These are phyloP conservation scores for Macrosoma leucophasiata DNA, from an alignment of 2,888 invertebrate species.

Conservation along the genomic window DNA sequence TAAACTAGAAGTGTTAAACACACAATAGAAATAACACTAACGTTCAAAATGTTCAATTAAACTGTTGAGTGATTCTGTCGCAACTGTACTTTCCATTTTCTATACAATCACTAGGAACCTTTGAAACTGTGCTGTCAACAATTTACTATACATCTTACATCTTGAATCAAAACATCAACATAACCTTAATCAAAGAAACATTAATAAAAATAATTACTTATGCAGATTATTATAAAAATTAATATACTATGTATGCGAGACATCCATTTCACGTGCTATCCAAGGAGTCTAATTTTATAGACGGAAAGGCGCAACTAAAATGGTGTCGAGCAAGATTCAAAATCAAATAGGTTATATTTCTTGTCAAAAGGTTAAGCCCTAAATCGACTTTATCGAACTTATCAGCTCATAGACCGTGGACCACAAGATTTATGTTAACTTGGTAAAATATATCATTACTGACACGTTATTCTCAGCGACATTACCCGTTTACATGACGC, in stretches of 20 bases:
- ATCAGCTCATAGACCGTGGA: too few relatives aligned
- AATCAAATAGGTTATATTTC: conserved; percentile 66
- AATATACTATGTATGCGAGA: background rate
- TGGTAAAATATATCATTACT: too few relatives aligned
- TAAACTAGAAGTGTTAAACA: too few relatives aligned
- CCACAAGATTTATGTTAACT: too few relatives aligned
- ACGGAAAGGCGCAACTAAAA: conserved; percentile 59
- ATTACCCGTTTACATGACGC: conserved; percentile 70
- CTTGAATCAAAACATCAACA: conserved; percentile 72
- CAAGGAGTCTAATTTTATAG: conserved; percentile 41
- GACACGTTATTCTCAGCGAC: too few relatives aligned
- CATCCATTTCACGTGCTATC: conserved; percentile 22
- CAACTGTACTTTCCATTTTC: conserved; percentile 13
- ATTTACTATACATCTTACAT: conserved; percentile 31
- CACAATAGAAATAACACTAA: too few relatives aligned
- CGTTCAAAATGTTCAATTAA: too few relatives aligned
- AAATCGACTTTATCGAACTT: conserved; percentile 29
- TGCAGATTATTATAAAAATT: background rate
- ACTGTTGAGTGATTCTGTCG: background rate
- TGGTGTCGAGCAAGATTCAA: conserved; percentile 54
- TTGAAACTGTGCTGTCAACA: conserved; percentile 4
- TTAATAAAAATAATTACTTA: conserved; percentile 6
- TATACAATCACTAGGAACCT: conserved; percentile 3
- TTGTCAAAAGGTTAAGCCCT: conserved; percentile 55
- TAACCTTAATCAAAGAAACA: conserved; percentile 53